A percentile compares a stretch with the other conserved stretches of the same genome.
Conservation (phyloP, 1,140 invertebrate species). For the Ceratosolen solmsi region DNA sequence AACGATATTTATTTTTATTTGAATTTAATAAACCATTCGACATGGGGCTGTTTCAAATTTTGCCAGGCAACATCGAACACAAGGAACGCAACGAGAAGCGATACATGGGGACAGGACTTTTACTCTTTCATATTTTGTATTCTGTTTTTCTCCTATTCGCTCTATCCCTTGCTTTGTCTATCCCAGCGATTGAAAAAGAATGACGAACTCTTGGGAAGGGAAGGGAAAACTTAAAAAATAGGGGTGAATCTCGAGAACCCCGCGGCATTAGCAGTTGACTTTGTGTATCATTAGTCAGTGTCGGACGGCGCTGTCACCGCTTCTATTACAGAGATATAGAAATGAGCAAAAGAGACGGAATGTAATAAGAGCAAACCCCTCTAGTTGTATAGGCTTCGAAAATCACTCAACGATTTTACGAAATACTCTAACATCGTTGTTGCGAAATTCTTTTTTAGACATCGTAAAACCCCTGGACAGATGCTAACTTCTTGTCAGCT, state of each 20-base stretch:
- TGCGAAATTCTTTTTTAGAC: not conserved
- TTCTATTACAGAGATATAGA: slow-evolving; percentile 22
- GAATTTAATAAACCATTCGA: slow-evolving; percentile 59
- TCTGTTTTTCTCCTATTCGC: not conserved
- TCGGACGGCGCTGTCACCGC: slow-evolving; percentile 61
- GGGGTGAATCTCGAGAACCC: slow-evolving; percentile 43
- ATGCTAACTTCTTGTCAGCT: not conserved
- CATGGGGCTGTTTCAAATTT: slow-evolving; percentile 56
- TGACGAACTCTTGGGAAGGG: slow-evolving; percentile 31
- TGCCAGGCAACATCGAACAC: slow-evolving; percentile 16
- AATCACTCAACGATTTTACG: slow-evolving; percentile 50
- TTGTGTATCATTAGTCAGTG: slow-evolving; percentile 62
- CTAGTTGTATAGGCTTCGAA: slow-evolving; percentile 48
- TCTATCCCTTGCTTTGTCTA: too few relatives aligned
- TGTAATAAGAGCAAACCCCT: too few relatives aligned
- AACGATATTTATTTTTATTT: slow-evolving; percentile 59
- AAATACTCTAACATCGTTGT: slow-evolving; percentile 31
- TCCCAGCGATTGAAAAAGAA: slow-evolving; percentile 54
- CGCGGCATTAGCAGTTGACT: slow-evolving; percentile 61
- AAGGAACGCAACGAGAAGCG: slow-evolving; percentile 22
- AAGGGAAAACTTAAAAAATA: slow-evolving; percentile 46
- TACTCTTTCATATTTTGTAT: not conserved
- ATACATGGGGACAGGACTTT: not conserved
- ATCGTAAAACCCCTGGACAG: not conserved
- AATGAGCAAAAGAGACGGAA: not conserved